These are phyloP conservation scores for Sebastes reedi DNA, from an alignment of 2,797 vertebrate genomes.

Conservation along the genomic window DNA sequence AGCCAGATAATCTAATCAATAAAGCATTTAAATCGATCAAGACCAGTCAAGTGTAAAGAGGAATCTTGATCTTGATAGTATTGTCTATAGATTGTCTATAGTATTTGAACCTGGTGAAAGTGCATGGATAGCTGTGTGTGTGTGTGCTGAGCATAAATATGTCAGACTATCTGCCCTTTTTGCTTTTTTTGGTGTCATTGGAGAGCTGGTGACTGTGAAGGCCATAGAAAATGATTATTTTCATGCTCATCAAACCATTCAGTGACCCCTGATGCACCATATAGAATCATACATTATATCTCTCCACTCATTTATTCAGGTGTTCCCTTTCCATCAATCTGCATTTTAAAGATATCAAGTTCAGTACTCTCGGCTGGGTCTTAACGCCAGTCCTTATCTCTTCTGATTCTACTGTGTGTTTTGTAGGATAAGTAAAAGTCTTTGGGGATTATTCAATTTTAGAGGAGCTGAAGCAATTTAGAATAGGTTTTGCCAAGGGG, in stretches of 20 bases:
- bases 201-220: not conserved
- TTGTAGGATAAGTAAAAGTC: not conserved
- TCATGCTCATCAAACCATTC: not conserved
- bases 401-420: not conserved
- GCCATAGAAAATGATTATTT: not conserved
- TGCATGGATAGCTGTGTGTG: not conserved
- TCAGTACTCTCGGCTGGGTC: not conserved
- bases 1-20: not conserved
- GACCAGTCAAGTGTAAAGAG: not conserved
- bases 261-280: not conserved
- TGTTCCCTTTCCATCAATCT: not conserved
- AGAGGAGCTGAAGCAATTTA: not conserved
- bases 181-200: not conserved
- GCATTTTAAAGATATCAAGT: not conserved
- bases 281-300: not conserved
- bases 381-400: not conserved
- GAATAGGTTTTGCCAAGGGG: constrained; percentile 19
- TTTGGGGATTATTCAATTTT: not conserved
- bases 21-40: not conserved
- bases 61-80: not conserved
- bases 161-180: not conserved
- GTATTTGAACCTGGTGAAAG: not conserved
- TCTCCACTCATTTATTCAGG: not conserved
- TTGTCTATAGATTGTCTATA: not conserved
- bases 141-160: not conserved